Percentiles rank a stretch among this genome's conserved stretches.
Evolutionary conservation across 2,888 invertebrate species (phyloP).

Genomic region (Plagodis dolabraria): DNA sequence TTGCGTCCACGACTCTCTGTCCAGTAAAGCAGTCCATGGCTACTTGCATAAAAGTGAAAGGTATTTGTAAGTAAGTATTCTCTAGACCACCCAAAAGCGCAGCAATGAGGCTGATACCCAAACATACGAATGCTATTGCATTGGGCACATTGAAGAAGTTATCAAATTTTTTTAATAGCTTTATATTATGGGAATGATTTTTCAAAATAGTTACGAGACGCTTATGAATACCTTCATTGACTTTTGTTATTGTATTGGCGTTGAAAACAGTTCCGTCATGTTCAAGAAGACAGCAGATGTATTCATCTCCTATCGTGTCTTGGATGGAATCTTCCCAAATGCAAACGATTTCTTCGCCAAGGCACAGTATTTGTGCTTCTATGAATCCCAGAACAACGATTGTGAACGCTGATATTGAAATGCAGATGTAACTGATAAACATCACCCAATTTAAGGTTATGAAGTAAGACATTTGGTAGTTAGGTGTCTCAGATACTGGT

Average conservation of each 20-base stretch:
- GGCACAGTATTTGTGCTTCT: not conserved
- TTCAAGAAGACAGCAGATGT: slow-evolving; percentile 15
- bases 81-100: slow-evolving; percentile 55
- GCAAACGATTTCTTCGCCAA: not conserved
- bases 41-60: slow-evolving; percentile 52
- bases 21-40: slow-evolving; percentile 63
- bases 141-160: slow-evolving; percentile 48
- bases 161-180: slow-evolving; percentile 44
- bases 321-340: slow-evolving; percentile 34
- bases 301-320: slow-evolving; percentile 34
- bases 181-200: slow-evolving; percentile 40
- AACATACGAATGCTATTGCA: slow-evolving; percentile 49
- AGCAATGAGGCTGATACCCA: slow-evolving; percentile 45
- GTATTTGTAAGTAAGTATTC: slow-evolving; percentile 54
- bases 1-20: slow-evolving; percentile 61
- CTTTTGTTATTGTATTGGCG: slow-evolving; percentile 10
- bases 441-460: not conserved
- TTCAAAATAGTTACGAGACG: slow-evolving; percentile 42
- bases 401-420: not conserved
- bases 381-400: not conserved
- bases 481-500: not conserved
- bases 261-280: slow-evolving; percentile 11
- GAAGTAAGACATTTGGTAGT: not conserved
- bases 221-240: slow-evolving; percentile 38
- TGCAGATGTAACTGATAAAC: not conserved